A percentile compares a stretch with the other conserved stretches of the same genome.
Conservation (phyloP, 2,888 invertebrate species). For the Agrochola litura region DNA sequence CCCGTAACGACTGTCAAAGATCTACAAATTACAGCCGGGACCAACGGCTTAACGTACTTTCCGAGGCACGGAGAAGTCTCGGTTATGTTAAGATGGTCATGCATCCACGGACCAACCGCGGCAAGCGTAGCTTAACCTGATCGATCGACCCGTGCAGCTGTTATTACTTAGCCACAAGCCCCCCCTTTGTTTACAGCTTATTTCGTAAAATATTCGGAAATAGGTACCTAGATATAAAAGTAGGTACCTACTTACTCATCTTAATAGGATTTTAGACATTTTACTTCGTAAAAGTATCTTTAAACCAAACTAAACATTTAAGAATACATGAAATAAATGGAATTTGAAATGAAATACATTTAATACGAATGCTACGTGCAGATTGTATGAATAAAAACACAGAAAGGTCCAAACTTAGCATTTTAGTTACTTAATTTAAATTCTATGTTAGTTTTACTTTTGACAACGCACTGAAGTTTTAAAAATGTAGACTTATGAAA, state of each 20-base stretch:
- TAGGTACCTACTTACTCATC: not conserved
- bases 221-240: not conserved
- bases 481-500: not conserved
- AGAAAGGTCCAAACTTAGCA: not conserved
- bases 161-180: too few species aligned
- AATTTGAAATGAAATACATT: not conserved
- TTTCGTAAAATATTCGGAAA: not conserved
- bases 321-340: not conserved
- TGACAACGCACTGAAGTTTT: not conserved
- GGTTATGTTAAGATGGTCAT: too few species aligned
- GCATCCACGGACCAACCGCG: too few species aligned
- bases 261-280: not conserved
- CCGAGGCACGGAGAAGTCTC: too few species aligned
- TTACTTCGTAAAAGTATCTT: not conserved
- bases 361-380: not conserved
- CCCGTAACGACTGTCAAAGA: too few species aligned
- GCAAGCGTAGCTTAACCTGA: too few species aligned
- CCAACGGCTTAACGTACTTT: too few species aligned
- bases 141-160: too few species aligned
- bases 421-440: constrained; percentile 20
- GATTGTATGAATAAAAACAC: not conserved
- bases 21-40: too few species aligned
- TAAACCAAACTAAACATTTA: not conserved
- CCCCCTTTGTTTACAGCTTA: not conserved
- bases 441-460: constrained; percentile 1